phyloP scores from a whole-genome alignment of 2,888 invertebrate genomes.

The Merodon equestris region DNA sequence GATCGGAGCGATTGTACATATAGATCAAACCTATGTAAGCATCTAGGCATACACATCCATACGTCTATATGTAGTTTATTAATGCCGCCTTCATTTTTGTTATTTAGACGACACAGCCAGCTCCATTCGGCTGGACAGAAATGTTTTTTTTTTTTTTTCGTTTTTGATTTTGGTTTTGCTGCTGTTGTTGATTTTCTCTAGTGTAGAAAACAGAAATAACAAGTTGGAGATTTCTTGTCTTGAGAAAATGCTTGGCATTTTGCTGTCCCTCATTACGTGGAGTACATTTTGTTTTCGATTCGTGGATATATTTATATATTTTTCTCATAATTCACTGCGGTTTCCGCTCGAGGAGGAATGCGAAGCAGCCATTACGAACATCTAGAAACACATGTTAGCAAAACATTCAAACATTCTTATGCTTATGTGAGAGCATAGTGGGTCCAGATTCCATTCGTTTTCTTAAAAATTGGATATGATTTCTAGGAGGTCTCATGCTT shows the following conservation, averaged over 20 bases:
- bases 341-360: conserved; percentile 45
- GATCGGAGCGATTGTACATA: neutral
- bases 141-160: conserved; percentile 16
- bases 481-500: too few relatives aligned
- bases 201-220: conserved; percentile 25
- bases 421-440: too few relatives aligned
- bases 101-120: conserved; percentile 31
- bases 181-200: conserved; percentile 47
- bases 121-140: conserved; percentile 28
- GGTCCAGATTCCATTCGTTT: too few relatives aligned
- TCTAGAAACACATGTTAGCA: neutral
- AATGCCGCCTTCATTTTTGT: conserved; percentile 33
- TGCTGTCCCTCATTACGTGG: conserved; percentile 14
- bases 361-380: conserved; percentile 29
- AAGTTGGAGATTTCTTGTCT: conserved; percentile 44
- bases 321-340: conserved; percentile 29
- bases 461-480: too few relatives aligned
- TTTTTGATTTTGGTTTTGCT: too few relatives aligned
- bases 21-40: conserved; percentile 17
- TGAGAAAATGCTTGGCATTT: conserved; percentile 5
- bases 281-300: conserved; percentile 35
- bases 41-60: too few relatives aligned
- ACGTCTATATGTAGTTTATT: conserved; percentile 15
- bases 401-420: too few relatives aligned
- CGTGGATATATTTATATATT: conserved; percentile 16